Percentiles rank a stretch among this genome's conserved stretches.
These are phyloP conservation scores for Poecilia gillii DNA, from an alignment of 2,797 vertebrate genomes.

Conservation along the genomic window DNA sequence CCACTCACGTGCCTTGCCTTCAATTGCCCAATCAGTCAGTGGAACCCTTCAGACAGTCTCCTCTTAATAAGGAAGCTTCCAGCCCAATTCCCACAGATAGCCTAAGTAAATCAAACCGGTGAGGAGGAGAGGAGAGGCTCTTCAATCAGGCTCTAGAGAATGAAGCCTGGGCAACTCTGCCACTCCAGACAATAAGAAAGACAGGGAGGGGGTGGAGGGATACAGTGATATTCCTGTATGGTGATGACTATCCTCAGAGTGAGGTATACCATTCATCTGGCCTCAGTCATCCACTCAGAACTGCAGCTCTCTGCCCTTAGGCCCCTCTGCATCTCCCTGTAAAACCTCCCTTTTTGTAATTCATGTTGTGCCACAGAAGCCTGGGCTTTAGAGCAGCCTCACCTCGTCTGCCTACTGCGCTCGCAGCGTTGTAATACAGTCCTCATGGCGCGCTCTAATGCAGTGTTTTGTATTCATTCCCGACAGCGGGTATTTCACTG, in stretches of 20 bases:
- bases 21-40: constrained; percentile 80
- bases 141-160: constrained; percentile 79
- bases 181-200: constrained; percentile 70
- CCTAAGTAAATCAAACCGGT: constrained; percentile 78
- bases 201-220: constrained; percentile 39
- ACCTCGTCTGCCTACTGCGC: constrained; percentile 1
- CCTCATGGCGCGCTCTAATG: constrained; percentile 60
- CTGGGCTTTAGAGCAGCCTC: constrained; percentile 43
- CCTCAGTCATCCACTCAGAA: constrained; percentile 52
- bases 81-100: constrained; percentile 79
- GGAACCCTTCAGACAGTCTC: constrained; percentile 76
- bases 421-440: constrained; percentile 46
- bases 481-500: constrained; percentile 48
- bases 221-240: constrained; percentile 66
- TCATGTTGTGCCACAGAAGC: constrained; percentile 61
- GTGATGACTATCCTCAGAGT: constrained; percentile 68
- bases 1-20: constrained; percentile 68
- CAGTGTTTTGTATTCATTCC: constrained; percentile 68
- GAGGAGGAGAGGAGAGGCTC: constrained; percentile 76
- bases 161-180: constrained; percentile 64
- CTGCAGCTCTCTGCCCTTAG: constrained; percentile 54
- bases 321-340: constrained; percentile 58
- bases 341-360: constrained; percentile 68
- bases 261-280: constrained; percentile 65
- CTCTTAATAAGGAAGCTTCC: constrained; percentile 81